A percentile compares a stretch with the other conserved stretches of the same genome.
Conservation (phyloP, 2,888 invertebrate species). For the Chesias legatella region DNA sequence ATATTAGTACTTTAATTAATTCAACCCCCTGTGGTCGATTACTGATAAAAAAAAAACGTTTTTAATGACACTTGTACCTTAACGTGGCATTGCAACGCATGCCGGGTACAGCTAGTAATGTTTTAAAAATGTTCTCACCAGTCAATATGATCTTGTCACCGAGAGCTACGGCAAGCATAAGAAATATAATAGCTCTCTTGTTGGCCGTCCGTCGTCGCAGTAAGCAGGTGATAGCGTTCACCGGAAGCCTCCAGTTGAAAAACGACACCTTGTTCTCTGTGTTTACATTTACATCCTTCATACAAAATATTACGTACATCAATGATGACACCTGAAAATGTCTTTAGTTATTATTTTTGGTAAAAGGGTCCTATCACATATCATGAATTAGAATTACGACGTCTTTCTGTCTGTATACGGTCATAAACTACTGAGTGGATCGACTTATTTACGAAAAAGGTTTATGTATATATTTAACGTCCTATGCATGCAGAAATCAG, state of each 20-base stretch:
- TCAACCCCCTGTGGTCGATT: too few species aligned
- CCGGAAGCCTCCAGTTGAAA: slow-evolving; percentile 67
- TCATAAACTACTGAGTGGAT: too few species aligned
- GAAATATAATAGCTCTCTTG: slow-evolving; percentile 81
- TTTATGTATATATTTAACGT: too few species aligned
- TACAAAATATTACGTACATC: slow-evolving; percentile 81
- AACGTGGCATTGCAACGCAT: too few species aligned
- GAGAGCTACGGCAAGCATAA: slow-evolving; percentile 82
- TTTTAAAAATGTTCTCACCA: slow-evolving; percentile 43
- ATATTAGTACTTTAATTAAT: too few species aligned
- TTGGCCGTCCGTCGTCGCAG: slow-evolving; percentile 83
- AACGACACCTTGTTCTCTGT: slow-evolving; percentile 79
- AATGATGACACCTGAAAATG: slow-evolving; percentile 72
- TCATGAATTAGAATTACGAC: too few species aligned
- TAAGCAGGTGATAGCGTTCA: slow-evolving; percentile 75
- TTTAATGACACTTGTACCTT: too few species aligned
- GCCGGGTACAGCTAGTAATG: too few species aligned
- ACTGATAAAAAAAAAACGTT: too few species aligned
- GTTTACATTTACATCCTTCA: slow-evolving; percentile 83
- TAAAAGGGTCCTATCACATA: not conserved
- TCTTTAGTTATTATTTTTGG: not conserved
- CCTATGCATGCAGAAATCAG: too few species aligned
- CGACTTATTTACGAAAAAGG: too few species aligned
- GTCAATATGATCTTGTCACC: slow-evolving; percentile 67
- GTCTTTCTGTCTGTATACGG: too few species aligned